Base-by-base conservation (phyloP, 2,113 vertebrate species). In the Myiopsitta monachus region DNA sequence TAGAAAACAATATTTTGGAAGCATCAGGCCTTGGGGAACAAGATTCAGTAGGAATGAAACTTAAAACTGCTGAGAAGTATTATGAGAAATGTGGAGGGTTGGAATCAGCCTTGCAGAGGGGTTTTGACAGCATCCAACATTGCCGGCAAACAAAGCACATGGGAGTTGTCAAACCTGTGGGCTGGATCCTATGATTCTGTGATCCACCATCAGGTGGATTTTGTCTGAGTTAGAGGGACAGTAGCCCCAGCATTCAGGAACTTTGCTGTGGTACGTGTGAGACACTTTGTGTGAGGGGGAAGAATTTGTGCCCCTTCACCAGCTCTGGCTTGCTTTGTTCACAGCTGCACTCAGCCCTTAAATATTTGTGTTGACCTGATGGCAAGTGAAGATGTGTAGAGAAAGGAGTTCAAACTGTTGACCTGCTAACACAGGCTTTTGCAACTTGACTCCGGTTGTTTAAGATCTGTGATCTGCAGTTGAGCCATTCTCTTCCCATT, bases 321-420 rank as follows among this genome's bases (percentile, higher is more conserved):
- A 73, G 62, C 12, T 3, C 69, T 47, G 77, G 36, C 27, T 87
- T 17, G 21, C 83, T 88, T 95, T 96, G 76, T 88, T 97, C 91
- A 74, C 86, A 95, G 87, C 91, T 92, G 92, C 1, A 0, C 87
- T 94, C 64, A 91, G 59, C 61, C 83, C 88, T 94, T 82, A 84
- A 94, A 89, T 95, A 78, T 95, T 94, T 95, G 90, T 88, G 82
- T 87, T 91, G 88, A 95, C 90, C 92, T 55, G 85, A 66, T 83
- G 75, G 94, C 90, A 88, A 94, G 75, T 93, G 93, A 90, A 92
- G 90, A 86, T 92, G 87, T 79, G 81, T 76, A 85, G 94, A 94
- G 93, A 94, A 92, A 88, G 39, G 79, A 93, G 75, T 95, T 93
- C 88, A 95, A 90, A 86, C 90, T 95, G 82, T 93, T 96, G 92